phyloP scores from a whole-genome alignment of 35 echinoderm and acorn worm genomes.

The Apostichopus californicus region DNA sequence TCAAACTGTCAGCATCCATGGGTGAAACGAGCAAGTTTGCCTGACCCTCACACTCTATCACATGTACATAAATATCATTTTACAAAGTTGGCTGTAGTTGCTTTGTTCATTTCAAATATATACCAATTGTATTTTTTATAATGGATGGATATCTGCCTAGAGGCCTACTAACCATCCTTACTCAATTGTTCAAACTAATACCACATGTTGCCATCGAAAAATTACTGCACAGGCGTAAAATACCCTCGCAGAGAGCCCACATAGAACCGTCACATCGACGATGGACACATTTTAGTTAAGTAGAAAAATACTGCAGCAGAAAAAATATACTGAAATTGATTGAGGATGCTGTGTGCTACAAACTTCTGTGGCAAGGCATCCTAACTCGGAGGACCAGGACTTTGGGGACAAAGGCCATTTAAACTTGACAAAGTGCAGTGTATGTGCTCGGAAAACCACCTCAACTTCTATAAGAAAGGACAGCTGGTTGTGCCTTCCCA shows the following conservation, averaged over 20 bases:
- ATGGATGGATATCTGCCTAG: background rate
- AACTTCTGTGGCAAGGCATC: too few species aligned
- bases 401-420: constrained; percentile 24
- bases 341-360: too few species aligned
- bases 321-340: too few species aligned
- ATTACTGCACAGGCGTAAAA: background rate
- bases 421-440: constrained; percentile 2
- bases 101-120: background rate
- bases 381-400: background rate
- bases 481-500: background rate
- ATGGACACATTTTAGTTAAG: background rate
- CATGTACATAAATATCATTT: too few species aligned
- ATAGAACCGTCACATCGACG: too few species aligned
- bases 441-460: background rate
- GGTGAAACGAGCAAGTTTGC: too few species aligned
- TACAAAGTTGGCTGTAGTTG: background rate
- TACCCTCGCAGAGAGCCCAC: too few species aligned
- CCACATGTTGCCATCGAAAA: background rate
- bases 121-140: background rate
- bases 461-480: background rate
- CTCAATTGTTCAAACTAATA: background rate
- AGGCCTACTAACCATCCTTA: background rate
- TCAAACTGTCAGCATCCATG: too few species aligned
- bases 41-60: too few species aligned
- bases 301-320: too few species aligned